Conservation (phyloP, 2,113 vertebrate species). For the Trematocara marginatum region DNA sequence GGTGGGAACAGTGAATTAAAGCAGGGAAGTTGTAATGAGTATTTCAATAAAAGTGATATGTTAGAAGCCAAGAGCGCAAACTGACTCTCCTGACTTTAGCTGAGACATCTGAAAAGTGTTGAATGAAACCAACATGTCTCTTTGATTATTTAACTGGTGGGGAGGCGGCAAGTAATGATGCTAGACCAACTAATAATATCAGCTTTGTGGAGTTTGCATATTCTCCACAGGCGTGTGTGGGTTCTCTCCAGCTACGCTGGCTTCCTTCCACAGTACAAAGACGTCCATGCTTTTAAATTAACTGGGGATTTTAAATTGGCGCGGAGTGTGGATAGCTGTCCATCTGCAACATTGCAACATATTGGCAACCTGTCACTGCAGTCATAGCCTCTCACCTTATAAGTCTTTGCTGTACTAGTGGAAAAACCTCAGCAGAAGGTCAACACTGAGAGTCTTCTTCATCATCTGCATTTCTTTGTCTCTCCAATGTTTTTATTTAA, state of each 20-base stretch:
- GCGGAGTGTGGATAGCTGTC: not conserved
- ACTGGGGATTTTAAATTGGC: not conserved
- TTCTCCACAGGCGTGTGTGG: not conserved
- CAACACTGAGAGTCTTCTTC: slow-evolving; percentile 1
- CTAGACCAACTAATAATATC: not conserved
- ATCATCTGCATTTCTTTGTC: slow-evolving; percentile 54
- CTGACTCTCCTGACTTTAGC: not conserved
- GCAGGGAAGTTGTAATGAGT: not conserved
- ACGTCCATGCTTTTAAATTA: not conserved
- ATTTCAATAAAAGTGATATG: not conserved
- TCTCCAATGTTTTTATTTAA: slow-evolving; percentile 11
- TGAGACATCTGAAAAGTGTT: not conserved
- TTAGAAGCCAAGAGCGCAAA: not conserved
- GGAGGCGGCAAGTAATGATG: not conserved
- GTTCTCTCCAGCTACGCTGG: not conserved
- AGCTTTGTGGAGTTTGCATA: not conserved
- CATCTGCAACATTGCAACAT: not conserved
- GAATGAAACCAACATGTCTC: not conserved
- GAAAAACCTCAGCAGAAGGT: not conserved
- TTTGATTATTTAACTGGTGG: not conserved
- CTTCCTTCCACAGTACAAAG: not conserved
- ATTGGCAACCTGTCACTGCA: not conserved
- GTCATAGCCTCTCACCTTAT: not conserved
- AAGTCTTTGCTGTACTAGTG: not conserved
- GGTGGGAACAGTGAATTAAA: not conserved